Evolutionary conservation across 2,888 invertebrate genomes (phyloP), one percentile per base, ranked within the genome.

Genomic region (Neoitamus cyanurus): DNA sequence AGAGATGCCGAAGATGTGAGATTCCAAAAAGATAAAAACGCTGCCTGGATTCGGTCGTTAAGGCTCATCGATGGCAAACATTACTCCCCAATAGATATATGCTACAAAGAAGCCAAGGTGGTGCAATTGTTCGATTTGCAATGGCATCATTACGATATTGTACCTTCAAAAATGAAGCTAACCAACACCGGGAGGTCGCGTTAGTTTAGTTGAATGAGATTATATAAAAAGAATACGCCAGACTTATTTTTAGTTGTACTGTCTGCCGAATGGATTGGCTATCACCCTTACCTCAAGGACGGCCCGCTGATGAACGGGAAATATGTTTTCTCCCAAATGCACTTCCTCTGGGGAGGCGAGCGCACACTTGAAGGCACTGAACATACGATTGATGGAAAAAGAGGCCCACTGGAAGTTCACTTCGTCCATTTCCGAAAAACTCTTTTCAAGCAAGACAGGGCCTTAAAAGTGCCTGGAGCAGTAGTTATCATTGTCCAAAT

Each of bases 331-430:
- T 94, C 94, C 0, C 94, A 95, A 89, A 90, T 94, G 46, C 95
- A 95, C 89, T 94, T 95, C 88, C 95, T 95, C 88, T 95, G 95
- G 95, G 94, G 95, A 0, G 25, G 58, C 2, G 88, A 90, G 0
- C 91, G 92, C 85, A 92, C 94, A 88, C 92, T 92, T 90, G 92
- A 93, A 86, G 95, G 95, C 1, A 94, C 94, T 85, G 95, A 94
- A 58, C 95, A 95, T 87, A 92, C 92, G 0, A 90, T 94, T 0
- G 94, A 95, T 86, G 92, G 92, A 28, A 88, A 88, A 48, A 90
- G 90, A 34, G 91, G 93, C 87, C 94, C 94, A 0, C 92, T 93
- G 72, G 95, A 95, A 92, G 92, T 95, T 92, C 95, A 95, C 89
- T 92, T 90, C 0, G 92, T 93, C 0, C 91, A 92, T 88, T 94